Conservation (phyloP, 2,113 vertebrate species). For the Scomber japonicus region DNA sequence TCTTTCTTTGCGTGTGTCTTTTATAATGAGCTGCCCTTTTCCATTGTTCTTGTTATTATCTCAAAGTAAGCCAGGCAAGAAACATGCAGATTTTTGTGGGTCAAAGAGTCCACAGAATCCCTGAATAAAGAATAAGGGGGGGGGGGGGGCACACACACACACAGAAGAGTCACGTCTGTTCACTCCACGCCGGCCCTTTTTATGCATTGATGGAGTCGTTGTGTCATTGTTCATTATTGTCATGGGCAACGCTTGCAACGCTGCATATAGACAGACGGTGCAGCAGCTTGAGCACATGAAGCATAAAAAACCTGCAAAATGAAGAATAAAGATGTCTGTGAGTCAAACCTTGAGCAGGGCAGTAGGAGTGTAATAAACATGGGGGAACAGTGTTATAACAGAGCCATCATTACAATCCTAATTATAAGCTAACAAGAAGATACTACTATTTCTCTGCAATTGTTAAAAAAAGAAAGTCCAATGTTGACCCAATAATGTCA, state of each 20-base stretch:
- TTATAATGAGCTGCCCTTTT: neutral
- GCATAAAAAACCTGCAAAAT: neutral
- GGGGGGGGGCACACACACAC: neutral
- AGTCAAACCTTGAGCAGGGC: neutral
- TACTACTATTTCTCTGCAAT: too few species aligned
- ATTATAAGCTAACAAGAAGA: too few species aligned
- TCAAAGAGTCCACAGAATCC: neutral
- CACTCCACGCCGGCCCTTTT: neutral
- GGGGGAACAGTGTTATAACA: too few species aligned
- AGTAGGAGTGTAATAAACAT: too few species aligned
- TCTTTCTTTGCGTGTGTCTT: neutral
- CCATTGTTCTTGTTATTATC: neutral
- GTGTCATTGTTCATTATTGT: slow-evolving; percentile 20
- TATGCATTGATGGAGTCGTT: neutral
- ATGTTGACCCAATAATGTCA: too few species aligned
- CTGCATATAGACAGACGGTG: too few species aligned
- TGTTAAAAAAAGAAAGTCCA: too few species aligned
- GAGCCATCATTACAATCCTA: too few species aligned
- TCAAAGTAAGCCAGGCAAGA: neutral
- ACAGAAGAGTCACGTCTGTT: slow-evolving; percentile 11
- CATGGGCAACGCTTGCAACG: neutral
- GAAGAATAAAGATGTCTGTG: neutral
- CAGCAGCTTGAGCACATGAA: neutral
- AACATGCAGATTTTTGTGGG: neutral
- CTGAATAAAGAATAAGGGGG: neutral